Conservation (phyloP, 1,140 invertebrate species). For the Eciton burchellii region DNA sequence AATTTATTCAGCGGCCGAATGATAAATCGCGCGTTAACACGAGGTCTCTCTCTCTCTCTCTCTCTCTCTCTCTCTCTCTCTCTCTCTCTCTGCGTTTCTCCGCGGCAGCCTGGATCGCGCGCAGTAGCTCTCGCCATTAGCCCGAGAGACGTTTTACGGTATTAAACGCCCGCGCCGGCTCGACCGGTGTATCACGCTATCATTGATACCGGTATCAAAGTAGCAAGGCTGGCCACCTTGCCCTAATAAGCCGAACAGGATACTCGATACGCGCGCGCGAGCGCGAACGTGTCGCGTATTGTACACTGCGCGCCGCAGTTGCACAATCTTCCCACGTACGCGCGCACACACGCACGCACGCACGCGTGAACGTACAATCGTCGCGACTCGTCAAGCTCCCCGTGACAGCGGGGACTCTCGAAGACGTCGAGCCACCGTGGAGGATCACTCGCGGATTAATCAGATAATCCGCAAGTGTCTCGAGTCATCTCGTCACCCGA, state of each 20-base stretch:
- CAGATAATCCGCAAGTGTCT: neutral
- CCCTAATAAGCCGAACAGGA: slow-evolving; percentile 84
- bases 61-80: too few relatives aligned
- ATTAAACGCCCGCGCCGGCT: slow-evolving; percentile 29
- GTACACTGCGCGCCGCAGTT: too few relatives aligned
- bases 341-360: slow-evolving; percentile 47
- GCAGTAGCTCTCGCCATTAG: slow-evolving; percentile 53
- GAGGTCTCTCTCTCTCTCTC: slow-evolving; percentile 14
- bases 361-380: slow-evolving; percentile 36
- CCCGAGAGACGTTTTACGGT: slow-evolving; percentile 46
- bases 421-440: too few relatives aligned
- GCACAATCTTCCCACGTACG: slow-evolving; percentile 74
- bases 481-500: neutral
- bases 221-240: slow-evolving; percentile 83
- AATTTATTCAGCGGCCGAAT: slow-evolving; percentile 43
- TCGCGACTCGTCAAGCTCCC: slow-evolving; percentile 4
- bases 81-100: slow-evolving; percentile 9
- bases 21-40: slow-evolving; percentile 49
- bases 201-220: slow-evolving; percentile 78
- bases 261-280: slow-evolving; percentile 72
- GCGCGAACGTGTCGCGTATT: slow-evolving; percentile 55
- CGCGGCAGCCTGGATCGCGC: neutral
- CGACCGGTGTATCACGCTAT: slow-evolving; percentile 68
- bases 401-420: neutral
- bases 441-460: slow-evolving; percentile 1